Percentiles rank a stretch among this genome's conserved stretches.
Evolutionary conservation across 2,797 vertebrate genomes (phyloP).

Genomic region (Takifugu ocellatus): DNA sequence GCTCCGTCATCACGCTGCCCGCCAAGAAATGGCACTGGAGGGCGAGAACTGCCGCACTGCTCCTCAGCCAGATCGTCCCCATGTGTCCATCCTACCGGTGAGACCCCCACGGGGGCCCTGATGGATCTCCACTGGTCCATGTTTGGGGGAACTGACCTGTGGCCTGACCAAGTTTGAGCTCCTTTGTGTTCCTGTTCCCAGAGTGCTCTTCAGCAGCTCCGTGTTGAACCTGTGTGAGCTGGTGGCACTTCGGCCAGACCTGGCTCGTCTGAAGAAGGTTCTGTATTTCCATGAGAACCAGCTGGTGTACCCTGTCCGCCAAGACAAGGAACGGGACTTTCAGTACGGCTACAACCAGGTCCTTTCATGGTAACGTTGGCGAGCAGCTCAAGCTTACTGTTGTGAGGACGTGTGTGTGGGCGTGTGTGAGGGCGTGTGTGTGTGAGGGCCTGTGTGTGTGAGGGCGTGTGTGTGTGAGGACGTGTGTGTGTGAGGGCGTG

Average conservation of each 20-base stretch:
- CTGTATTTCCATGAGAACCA: slow-evolving; percentile 99
- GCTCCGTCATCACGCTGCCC: slow-evolving; percentile 80
- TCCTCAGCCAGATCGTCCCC: slow-evolving; percentile 87
- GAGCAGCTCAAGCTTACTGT: too few relatives aligned
- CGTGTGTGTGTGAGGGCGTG: too few relatives aligned
- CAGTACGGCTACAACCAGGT: slow-evolving; percentile 98
- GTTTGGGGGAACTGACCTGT: too few relatives aligned
- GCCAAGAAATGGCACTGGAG: slow-evolving; percentile 98
- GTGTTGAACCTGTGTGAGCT: slow-evolving; percentile 95
- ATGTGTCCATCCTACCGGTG: slow-evolving; percentile 82
- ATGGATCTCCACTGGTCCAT: too few relatives aligned
- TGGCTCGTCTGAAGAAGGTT: slow-evolving; percentile 88
- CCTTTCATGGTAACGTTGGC: slow-evolving; percentile 69
- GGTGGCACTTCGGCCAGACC: slow-evolving; percentile 87
- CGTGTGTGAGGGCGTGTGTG: too few relatives aligned
- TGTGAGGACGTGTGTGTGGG: too few relatives aligned
- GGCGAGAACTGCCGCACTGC: slow-evolving; percentile 85
- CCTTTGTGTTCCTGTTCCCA: slow-evolving; percentile 43
- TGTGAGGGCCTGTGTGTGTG: too few relatives aligned
- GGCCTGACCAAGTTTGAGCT: not conserved
- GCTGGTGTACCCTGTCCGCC: slow-evolving; percentile 84
- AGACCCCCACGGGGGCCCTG: not conserved
- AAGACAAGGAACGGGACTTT: slow-evolving; percentile 88
- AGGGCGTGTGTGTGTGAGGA: too few relatives aligned
- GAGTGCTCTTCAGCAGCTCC: slow-evolving; percentile 90